These are phyloP conservation scores for Podargus strigoides DNA, from an alignment of 2,797 vertebrate species.

Conservation along the genomic window DNA sequence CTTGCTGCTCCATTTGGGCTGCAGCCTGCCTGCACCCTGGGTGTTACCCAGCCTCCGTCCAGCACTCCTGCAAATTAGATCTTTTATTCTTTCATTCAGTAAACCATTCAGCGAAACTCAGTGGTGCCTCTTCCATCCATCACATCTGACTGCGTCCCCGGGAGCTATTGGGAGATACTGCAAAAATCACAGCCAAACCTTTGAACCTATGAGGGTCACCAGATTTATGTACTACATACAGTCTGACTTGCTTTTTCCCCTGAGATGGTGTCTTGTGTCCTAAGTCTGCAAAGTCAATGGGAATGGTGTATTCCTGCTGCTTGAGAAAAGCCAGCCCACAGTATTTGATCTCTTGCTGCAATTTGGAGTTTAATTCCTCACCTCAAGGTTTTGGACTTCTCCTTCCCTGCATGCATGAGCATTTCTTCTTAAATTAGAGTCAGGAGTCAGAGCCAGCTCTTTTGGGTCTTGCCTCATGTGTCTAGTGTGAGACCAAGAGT, in stretches of 20 bases:
- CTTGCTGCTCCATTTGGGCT: not conserved
- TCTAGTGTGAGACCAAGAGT: not conserved
- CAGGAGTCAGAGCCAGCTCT: rapidly evolving
- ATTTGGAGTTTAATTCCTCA: not conserved
- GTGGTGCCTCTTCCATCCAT: not conserved
- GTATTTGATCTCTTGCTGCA: not conserved
- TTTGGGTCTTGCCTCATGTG: not conserved
- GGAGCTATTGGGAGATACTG: not conserved
- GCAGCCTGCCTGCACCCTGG: not conserved
- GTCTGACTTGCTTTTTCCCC: not conserved
- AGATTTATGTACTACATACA: not conserved
- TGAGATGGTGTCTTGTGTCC: not conserved
- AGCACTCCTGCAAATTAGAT: not conserved
- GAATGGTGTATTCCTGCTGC: not conserved
- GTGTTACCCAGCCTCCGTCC: not conserved
- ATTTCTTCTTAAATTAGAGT: not conserved
- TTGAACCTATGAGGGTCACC: not conserved
- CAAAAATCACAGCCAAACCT: not conserved
- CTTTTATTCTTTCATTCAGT: not conserved
- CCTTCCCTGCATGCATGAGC: not conserved
- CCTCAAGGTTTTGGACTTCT: not conserved
- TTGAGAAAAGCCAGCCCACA: not conserved
- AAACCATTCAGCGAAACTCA: not conserved
- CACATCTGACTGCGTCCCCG: rapidly evolving
- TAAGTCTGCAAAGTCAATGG: not conserved